Conservation (phyloP, 53 echinoderm and acorn worm species). For the Echinarachnius parma region DNA sequence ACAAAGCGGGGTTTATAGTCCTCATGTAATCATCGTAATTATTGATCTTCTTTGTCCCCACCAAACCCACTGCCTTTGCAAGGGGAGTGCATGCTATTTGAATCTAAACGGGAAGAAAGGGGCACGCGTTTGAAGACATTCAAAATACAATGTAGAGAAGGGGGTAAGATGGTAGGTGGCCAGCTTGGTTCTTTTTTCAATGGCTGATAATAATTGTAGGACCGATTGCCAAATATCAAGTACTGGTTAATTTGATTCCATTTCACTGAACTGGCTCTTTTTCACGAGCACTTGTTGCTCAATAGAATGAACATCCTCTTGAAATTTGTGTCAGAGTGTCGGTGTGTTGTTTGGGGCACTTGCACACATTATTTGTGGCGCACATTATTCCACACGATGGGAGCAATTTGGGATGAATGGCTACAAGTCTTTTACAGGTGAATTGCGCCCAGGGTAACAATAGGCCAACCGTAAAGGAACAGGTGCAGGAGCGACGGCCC, state of each 20-base stretch:
- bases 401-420: no score
- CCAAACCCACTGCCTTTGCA: slow-evolving; percentile 8
- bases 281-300: no score
- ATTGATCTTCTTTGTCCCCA: slow-evolving; percentile 37
- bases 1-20: neutral
- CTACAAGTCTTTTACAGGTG: slow-evolving; percentile 37
- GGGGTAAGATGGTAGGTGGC: no score
- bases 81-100: slow-evolving; percentile 11
- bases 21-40: slow-evolving; percentile 10
- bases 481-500: slow-evolving; percentile 19
- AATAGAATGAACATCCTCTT: no score
- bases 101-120: slow-evolving; percentile 18
- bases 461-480: slow-evolving; percentile 1
- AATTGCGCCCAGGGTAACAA: slow-evolving; percentile 24
- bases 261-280: no score
- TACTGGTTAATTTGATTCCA: no score
- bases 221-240: no score
- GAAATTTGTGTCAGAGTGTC: no score
- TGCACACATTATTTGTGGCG: neutral
- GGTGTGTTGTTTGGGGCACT: neutral
- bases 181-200: neutral
- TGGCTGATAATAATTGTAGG: no score
- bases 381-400: slow-evolving; percentile 1
- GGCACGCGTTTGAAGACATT: slow-evolving; percentile 32
- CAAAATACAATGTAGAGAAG: no score